Evolutionary conservation across 2,888 invertebrate genomes (phyloP).

Genomic region (Pilophorus perplexus): DNA sequence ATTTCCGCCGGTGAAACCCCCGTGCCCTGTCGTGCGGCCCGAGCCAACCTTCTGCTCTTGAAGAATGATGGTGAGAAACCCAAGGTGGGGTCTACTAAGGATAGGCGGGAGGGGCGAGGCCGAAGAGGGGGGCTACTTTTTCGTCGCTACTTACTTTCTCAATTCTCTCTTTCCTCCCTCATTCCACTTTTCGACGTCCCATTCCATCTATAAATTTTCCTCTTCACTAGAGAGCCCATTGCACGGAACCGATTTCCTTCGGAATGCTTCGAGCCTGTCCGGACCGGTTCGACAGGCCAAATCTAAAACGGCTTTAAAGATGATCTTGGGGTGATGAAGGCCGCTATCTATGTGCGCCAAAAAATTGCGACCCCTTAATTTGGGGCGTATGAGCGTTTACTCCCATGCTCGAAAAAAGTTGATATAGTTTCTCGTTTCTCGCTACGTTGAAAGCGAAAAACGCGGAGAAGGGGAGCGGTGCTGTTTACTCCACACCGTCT

Average conservation of each 20-base stretch:
- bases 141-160: slow-evolving; percentile 17
- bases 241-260: slow-evolving; percentile 18
- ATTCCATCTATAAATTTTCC: slow-evolving; percentile 3
- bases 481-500: no score
- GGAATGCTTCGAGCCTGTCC: slow-evolving; percentile 1
- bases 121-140: background rate
- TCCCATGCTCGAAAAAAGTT: no score
- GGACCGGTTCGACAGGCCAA: no score
- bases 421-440: no score
- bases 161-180: slow-evolving; percentile 9
- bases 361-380: no score
- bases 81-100: no score
- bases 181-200: background rate
- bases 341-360: no score
- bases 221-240: slow-evolving; percentile 9
- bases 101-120: background rate
- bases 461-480: no score
- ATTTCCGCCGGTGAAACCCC: slow-evolving; percentile 1
- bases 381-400: no score
- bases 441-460: no score
- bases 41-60: background rate
- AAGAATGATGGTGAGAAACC: slow-evolving; percentile 16
- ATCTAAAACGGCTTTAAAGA: no score
- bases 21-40: background rate
- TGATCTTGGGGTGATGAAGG: no score